These are phyloP conservation scores for Coendou prehensilis DNA, from an alignment of 2,797 vertebrate genomes.

Conservation along the genomic window DNA sequence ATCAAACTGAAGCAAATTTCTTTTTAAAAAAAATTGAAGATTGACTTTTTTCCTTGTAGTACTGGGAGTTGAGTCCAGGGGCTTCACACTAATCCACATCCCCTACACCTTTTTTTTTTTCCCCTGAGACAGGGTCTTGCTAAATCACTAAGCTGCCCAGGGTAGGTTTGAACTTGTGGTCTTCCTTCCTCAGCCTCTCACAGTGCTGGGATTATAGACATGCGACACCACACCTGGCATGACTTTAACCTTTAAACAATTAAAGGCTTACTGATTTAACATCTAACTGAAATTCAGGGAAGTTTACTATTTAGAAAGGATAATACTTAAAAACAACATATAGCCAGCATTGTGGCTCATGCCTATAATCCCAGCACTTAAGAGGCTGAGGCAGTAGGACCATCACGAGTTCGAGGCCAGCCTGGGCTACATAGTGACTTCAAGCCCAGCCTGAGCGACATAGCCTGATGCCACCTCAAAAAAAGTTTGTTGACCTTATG, in stretches of 20 bases:
- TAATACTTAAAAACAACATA: neutral
- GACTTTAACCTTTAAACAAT: neutral
- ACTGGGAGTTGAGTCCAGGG: neutral
- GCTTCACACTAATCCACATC: neutral
- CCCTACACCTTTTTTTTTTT: no score
- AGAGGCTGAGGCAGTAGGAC: neutral
- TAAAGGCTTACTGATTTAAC: neutral
- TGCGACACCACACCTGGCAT: no score
- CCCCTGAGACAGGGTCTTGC: neutral
- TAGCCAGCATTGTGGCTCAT: neutral
- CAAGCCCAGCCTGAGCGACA: neutral
- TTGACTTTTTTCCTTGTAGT: neutral
- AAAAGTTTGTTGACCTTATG: no score
- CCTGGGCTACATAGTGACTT: no score
- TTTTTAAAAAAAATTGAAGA: neutral
- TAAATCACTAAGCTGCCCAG: neutral
- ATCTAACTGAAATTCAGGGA: slow-evolving; percentile 19
- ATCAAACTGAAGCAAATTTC: slow-evolving; percentile 10
- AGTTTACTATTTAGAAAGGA: slow-evolving; percentile 8
- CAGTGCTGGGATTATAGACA: no score
- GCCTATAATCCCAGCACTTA: neutral
- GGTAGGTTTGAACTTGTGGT: neutral
- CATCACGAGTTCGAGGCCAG: neutral
- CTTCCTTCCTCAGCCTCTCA: no score
- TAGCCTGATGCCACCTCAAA: neutral